Evolutionary conservation across 2,113 vertebrate species (phyloP).

Genomic region (Bolborhynchus lineola): DNA sequence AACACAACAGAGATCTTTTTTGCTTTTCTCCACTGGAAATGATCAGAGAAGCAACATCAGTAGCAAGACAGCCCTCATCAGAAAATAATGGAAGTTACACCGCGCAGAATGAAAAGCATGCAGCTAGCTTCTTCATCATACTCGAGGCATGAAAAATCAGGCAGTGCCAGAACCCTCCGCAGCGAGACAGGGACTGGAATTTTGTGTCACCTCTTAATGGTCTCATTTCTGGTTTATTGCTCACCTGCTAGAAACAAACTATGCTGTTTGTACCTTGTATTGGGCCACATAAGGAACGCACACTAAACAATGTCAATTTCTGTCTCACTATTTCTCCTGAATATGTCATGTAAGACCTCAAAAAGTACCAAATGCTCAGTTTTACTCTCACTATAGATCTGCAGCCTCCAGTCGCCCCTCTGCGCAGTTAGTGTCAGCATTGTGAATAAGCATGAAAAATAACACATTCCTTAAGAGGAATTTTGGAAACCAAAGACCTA

Average conservation of each 20-base stretch:
- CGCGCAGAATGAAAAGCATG: rapidly evolving
- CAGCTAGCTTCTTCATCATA: not conserved
- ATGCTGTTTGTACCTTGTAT: not conserved
- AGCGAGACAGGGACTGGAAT: not conserved
- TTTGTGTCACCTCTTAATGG: not conserved
- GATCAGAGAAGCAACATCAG: not conserved
- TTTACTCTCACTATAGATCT: not conserved
- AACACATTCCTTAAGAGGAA: not conserved
- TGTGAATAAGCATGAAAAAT: not conserved
- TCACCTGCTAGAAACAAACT: not conserved
- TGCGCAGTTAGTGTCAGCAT: rapidly evolving
- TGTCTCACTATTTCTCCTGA: not conserved
- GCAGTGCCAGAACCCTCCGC: not conserved
- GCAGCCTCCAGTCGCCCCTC: not conserved
- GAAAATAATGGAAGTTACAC: not conserved
- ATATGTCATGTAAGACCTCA: not conserved
- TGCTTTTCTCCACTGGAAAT: not conserved
- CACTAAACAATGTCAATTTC: not conserved
- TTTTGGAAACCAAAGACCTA: not conserved
- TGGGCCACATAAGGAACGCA: not conserved
- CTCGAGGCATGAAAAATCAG: not conserved
- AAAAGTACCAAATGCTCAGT: not conserved
- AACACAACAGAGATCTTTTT: not conserved
- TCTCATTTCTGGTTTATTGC: not conserved
- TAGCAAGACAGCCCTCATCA: not conserved